phyloP scores from a whole-genome alignment of 2,113 vertebrate genomes.

The Glaucidium brasilianum region DNA sequence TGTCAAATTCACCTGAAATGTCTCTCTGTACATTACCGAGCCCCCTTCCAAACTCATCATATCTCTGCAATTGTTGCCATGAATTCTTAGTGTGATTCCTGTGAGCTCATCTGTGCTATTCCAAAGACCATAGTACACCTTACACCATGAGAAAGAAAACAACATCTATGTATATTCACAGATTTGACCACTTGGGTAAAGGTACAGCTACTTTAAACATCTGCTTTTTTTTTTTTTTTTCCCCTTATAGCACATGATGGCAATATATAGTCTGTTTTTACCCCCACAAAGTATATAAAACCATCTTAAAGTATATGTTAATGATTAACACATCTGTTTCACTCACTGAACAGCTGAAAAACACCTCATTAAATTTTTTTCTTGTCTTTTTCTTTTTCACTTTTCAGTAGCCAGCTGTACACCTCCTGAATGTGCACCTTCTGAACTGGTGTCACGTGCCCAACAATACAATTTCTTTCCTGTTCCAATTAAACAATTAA shows the following conservation, averaged over 20 bases:
- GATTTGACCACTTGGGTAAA: neutral
- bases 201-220: neutral
- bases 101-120: neutral
- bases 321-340: neutral
- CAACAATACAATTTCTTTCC: neutral
- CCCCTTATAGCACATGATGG: neutral
- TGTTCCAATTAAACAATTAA: neutral
- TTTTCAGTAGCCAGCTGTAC: neutral
- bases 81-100: neutral
- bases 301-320: neutral
- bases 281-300: neutral
- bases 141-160: neutral
- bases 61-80: neutral
- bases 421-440: neutral
- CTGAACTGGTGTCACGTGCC: neutral
- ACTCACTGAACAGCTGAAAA: neutral
- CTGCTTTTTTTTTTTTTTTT: neutral
- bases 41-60: neutral
- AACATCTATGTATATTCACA: too few relatives aligned
- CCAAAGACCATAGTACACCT: neutral
- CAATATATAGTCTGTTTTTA: neutral
- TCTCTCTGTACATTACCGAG: neutral
- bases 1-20: neutral
- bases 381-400: neutral
- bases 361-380: neutral